These are phyloP conservation scores for Macrophya alboannulata DNA, from an alignment of 2,888 invertebrate genomes.

Conservation along the genomic window DNA sequence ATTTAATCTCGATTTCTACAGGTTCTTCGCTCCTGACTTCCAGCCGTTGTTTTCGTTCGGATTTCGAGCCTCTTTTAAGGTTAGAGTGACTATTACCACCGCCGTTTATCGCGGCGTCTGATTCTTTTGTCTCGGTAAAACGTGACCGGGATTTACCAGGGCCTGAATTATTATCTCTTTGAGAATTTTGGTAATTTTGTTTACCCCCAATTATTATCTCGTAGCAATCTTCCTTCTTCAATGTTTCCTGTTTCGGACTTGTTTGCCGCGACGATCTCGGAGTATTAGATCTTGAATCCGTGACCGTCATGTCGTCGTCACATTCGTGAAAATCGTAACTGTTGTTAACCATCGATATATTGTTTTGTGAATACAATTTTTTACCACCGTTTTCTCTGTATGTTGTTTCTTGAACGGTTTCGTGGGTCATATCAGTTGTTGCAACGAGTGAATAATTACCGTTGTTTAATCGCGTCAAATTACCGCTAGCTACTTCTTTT, in stretches of 20 bases:
- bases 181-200: constrained; percentile 65
- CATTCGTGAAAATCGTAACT: constrained; percentile 72
- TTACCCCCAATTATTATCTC: constrained; percentile 69
- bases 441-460: constrained; percentile 87
- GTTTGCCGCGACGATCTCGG: constrained; percentile 73
- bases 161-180: constrained; percentile 60
- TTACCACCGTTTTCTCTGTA: constrained; percentile 39
- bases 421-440: constrained; percentile 74
- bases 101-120: constrained; percentile 39
- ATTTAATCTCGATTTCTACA: constrained; percentile 76
- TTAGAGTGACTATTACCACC: constrained; percentile 65
- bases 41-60: constrained; percentile 76
- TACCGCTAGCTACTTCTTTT: constrained; percentile 87
- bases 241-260: constrained; percentile 67
- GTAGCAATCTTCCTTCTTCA: constrained; percentile 71
- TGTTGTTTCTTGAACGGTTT: constrained; percentile 44
- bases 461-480: constrained; percentile 86
- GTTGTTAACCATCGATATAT: constrained; percentile 62
- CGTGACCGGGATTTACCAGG: constrained; percentile 55
- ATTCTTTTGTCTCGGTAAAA: constrained; percentile 60
- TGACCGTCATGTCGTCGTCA: constrained; percentile 71
- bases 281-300: constrained; percentile 71
- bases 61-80: constrained; percentile 73
- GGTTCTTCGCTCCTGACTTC: constrained; percentile 75
- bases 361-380: constrained; percentile 1